These are phyloP conservation scores for Blastobasis lacticolella DNA, from an alignment of 2,888 invertebrate genomes.

Conservation along the genomic window DNA sequence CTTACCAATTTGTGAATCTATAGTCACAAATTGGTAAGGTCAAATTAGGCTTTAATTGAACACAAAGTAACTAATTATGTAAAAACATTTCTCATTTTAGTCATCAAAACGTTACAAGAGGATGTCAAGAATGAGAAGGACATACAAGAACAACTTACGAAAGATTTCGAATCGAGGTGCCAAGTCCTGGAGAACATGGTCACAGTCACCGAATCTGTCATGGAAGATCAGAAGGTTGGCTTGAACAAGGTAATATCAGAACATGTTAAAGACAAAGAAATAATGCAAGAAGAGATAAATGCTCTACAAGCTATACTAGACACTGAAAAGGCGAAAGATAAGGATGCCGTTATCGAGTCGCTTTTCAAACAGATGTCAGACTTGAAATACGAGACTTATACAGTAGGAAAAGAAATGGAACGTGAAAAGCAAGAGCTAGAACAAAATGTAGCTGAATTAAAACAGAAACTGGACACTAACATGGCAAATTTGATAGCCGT, in stretches of 20 bases:
- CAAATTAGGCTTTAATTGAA: no score
- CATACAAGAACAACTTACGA: slow-evolving; percentile 38
- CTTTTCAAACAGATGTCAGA: slow-evolving; percentile 7
- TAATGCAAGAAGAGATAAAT: slow-evolving; percentile 27
- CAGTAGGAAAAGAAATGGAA: not conserved
- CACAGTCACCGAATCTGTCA: slow-evolving; percentile 47
- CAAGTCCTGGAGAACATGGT: slow-evolving; percentile 48
- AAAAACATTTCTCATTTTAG: slow-evolving; percentile 19
- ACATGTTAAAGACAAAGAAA: slow-evolving; percentile 28
- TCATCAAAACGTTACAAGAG: slow-evolving; percentile 36
- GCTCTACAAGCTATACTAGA: slow-evolving; percentile 19
- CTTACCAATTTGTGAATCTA: no score
- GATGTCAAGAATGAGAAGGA: slow-evolving; percentile 33
- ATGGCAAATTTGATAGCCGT: not conserved
- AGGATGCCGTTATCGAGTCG: slow-evolving; percentile 4
- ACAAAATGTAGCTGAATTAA: slow-evolving; percentile 4
- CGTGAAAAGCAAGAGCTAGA: slow-evolving; percentile 2
- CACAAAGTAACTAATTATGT: no score
- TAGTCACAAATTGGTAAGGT: no score
- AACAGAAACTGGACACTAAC: not conserved
- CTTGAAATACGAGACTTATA: no score
- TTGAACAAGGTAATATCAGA: slow-evolving; percentile 32
- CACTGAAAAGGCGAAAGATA: slow-evolving; percentile 20
- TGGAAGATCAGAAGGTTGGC: slow-evolving; percentile 46
- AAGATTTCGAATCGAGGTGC: slow-evolving; percentile 47